Percentiles rank a stretch among this genome's conserved stretches.
Evolutionary conservation across 92 coral and sea anemone species (phyloP).

Genomic region (Diadumene lineata): DNA sequence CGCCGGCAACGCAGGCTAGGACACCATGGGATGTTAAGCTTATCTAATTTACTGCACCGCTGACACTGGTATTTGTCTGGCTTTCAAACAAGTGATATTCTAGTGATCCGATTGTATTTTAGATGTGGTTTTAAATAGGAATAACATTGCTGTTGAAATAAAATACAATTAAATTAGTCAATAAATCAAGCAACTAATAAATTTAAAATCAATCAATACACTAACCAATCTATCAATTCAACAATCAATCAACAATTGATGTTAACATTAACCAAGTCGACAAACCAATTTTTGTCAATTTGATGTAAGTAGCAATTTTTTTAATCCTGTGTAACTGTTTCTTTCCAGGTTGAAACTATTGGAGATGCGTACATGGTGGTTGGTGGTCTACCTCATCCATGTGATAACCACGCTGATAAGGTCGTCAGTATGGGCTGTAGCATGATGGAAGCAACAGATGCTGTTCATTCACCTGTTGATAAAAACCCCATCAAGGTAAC

Average conservation of each 20-base stretch:
- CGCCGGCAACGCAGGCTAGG: too few relatives aligned
- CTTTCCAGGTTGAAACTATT: conserved; percentile 87
- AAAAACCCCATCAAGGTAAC: conserved; percentile 80
- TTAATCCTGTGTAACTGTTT: neutral
- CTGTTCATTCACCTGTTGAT: conserved; percentile 93
- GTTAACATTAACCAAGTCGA: neutral
- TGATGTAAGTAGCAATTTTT: neutral
- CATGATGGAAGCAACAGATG: conserved; percentile 93
- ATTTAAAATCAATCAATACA: neutral
- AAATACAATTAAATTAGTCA: too few relatives aligned
- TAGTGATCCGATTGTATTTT: too few relatives aligned
- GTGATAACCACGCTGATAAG: conserved; percentile 94
- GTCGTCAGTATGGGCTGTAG: conserved; percentile 92
- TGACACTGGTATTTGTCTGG: neutral
- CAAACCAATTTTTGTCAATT: neutral
- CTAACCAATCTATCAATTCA: neutral
- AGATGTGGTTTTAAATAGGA: too few relatives aligned
- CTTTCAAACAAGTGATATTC: neutral
- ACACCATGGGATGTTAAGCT: too few relatives aligned
- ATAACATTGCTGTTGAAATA: too few relatives aligned
- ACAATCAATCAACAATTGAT: neutral
- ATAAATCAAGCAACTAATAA: neutral
- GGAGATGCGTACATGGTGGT: conserved; percentile 99
- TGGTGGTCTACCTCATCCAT: conserved; percentile 96
- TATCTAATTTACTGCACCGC: neutral